Base-by-base conservation (phyloP, 2,113 vertebrate genomes). In the Anser brachyrhynchus region DNA sequence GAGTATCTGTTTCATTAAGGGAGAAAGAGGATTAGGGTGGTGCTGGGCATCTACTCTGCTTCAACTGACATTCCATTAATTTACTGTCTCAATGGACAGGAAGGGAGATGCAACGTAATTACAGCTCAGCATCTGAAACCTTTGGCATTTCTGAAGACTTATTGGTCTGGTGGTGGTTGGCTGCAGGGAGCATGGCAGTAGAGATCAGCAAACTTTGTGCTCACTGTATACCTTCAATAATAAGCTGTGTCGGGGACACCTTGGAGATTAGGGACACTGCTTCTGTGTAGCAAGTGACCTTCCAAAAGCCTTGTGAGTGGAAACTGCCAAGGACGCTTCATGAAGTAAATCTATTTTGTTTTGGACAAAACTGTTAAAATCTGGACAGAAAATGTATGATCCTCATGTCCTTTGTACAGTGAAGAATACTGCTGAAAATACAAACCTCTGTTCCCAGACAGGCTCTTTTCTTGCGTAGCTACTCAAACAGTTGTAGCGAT, bases 41-140 rank as follows among this genome's bases (percentile, higher is more conserved):
- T 94, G 61, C 44, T 71, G 44, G 85, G 87, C 75, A 92, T 84
- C 79, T 61, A 87, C 73, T 93, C 84, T 75, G 73, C 67, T 92
- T 95, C 66, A 94, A 87, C 84, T 94, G 91, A 94, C 87, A 92
- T 87, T 94, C 85, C 93, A 93, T 83, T 94, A 84, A 93, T 85
- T 91, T 92, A 88, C 28, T 81, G 52, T 89, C 80, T 92, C 87
- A 87, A 41, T 83, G 85, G 89, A 87, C 77, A 84, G 77, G 85
- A 93, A 0, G 0, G 72, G 75, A 77, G 62, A 71, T 61, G 39
- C 58, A 90, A 90, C 3, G 0, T 78, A 92, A 89, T 90, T 94
- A 78, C 11, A 90, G 59, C 37, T 89, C 83, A 43, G 76, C 87
- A 83, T 92, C 71, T 46, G 83, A 94, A 90, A 84, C 3, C 39